phyloP scores from a whole-genome alignment of 2,888 invertebrate species.

The Strigamia crassipes region DNA sequence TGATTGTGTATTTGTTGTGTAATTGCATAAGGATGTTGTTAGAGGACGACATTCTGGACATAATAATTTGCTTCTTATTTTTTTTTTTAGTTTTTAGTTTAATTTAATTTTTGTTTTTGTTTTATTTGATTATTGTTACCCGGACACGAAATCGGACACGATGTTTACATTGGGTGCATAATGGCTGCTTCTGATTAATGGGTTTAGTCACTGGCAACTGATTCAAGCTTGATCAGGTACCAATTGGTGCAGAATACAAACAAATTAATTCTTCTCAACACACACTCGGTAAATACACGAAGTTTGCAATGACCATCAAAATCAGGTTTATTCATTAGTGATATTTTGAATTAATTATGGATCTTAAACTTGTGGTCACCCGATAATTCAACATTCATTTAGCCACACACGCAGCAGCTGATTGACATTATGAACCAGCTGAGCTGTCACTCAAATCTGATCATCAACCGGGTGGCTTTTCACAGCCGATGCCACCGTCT shows the following conservation, averaged over 20 bases:
- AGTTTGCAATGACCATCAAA: conserved; percentile 15
- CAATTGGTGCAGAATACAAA: conserved; percentile 10
- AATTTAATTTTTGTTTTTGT: too few relatives aligned
- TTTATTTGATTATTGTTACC: neutral
- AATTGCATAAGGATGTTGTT: too few relatives aligned
- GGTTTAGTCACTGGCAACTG: neutral
- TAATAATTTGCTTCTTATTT: too few relatives aligned
- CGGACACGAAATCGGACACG: neutral
- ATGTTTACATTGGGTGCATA: conserved; percentile 11
- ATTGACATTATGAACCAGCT: neutral
- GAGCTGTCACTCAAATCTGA: neutral
- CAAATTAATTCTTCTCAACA: conserved; percentile 11
- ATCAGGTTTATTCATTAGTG: conserved; percentile 6
- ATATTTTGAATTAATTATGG: neutral
- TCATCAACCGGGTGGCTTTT: neutral
- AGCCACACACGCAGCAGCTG: neutral
- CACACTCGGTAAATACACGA: neutral
- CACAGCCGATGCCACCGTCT: neutral
- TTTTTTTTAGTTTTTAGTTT: too few relatives aligned
- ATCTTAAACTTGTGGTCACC: neutral
- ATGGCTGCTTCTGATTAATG: neutral
- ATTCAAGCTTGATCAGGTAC: neutral
- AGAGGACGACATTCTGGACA: too few relatives aligned
- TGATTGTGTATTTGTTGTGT: too few relatives aligned
- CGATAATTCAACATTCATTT: neutral